Conservation (phyloP, 2,888 invertebrate species). For the Tuberolachnus salignus region DNA sequence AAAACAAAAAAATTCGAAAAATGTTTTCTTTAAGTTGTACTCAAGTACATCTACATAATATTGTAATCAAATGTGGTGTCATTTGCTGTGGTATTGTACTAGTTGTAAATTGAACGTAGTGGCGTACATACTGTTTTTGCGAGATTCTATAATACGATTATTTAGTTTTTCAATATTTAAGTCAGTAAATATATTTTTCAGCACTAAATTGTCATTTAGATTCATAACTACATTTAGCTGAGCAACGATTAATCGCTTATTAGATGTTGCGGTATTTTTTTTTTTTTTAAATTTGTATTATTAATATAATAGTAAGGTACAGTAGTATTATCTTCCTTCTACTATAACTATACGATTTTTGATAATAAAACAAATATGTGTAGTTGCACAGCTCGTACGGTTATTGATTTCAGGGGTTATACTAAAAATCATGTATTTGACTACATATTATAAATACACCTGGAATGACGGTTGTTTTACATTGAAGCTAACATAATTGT, state of each 20-base stretch:
- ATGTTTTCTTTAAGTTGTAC: slow-evolving; percentile 18
- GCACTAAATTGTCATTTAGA: slow-evolving; percentile 16
- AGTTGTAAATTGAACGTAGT: slow-evolving; percentile 27
- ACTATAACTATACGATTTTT: not conserved
- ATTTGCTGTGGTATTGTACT: not conserved
- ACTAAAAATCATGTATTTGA: no score
- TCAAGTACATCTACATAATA: slow-evolving; percentile 22
- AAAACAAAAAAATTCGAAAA: slow-evolving; percentile 2
- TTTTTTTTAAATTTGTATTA: not conserved
- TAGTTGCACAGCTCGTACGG: no score
- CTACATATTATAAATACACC: no score
- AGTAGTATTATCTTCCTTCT: not conserved
- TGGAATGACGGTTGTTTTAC: no score
- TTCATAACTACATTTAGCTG: slow-evolving; percentile 1
- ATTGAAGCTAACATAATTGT: no score
- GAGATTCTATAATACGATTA: not conserved
- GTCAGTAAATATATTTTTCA: not conserved
- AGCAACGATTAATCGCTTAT: slow-evolving; percentile 21
- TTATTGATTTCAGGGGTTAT: no score
- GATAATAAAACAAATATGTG: no score
- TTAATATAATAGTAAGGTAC: no score
- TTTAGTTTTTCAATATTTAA: slow-evolving; percentile 22
- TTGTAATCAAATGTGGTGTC: not conserved
- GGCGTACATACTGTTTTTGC: not conserved
- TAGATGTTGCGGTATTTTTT: slow-evolving; percentile 10